Conservation (phyloP, 1,140 invertebrate genomes). For the Thaumetopoea pityocampa region DNA sequence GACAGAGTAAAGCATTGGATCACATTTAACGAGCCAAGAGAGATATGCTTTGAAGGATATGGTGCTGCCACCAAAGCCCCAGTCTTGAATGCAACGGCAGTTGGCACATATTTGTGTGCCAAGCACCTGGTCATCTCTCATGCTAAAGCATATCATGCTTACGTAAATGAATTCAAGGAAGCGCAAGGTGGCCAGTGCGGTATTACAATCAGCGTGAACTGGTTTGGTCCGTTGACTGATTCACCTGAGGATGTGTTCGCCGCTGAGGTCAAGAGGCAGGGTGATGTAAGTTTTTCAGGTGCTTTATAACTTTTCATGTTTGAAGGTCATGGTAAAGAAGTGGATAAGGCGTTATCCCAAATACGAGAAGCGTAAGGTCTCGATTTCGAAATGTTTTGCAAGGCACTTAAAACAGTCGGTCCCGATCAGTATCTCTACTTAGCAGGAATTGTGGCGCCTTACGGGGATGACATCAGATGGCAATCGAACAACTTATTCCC, state of each 20-base stretch:
- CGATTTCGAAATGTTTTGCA: too few species aligned
- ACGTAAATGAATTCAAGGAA: slow-evolving; percentile 45
- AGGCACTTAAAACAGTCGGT: too few species aligned
- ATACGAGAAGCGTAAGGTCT: too few species aligned
- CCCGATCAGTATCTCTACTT: too few species aligned
- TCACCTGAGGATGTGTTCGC: slow-evolving; percentile 70
- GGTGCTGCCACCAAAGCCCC: slow-evolving; percentile 43
- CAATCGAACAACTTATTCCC: too few species aligned
- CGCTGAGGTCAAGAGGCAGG: slow-evolving; percentile 50
- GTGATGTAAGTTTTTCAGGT: slow-evolving; percentile 27
- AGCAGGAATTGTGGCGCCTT: too few species aligned
- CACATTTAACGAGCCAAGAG: slow-evolving; percentile 72
- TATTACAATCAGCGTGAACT: slow-evolving; percentile 75
- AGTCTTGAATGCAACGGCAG: slow-evolving; percentile 35
- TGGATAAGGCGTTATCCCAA: too few species aligned
- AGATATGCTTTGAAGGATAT: slow-evolving; percentile 56
- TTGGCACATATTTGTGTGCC: slow-evolving; percentile 71
- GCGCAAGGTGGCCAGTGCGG: slow-evolving; percentile 70
- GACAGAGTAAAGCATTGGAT: slow-evolving; percentile 70
- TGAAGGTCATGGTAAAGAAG: too few species aligned
- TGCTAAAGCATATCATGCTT: slow-evolving; percentile 71
- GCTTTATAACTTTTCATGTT: too few species aligned
- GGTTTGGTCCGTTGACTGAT: slow-evolving; percentile 71
- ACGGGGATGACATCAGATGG: too few species aligned
- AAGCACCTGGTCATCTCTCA: slow-evolving; percentile 77